Conservation (phyloP, 1,140 invertebrate species). For the Drosophila guanche region DNA sequence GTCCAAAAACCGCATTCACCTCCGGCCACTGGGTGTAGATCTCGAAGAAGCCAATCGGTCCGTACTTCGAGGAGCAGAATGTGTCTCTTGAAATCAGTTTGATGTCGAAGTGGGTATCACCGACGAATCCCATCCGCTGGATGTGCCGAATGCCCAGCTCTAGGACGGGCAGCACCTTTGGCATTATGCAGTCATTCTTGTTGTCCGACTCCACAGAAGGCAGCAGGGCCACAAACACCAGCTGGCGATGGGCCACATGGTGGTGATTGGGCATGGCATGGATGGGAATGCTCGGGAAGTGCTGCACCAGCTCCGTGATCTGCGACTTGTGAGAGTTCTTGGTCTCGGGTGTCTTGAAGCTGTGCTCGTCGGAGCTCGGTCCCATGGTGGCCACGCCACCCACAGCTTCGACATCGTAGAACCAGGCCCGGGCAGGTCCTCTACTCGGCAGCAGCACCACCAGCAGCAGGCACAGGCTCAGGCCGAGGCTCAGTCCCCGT, state of each 20-base stretch:
- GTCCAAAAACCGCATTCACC: conserved; percentile 94
- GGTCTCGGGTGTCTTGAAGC: conserved; percentile 68
- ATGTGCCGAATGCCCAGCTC: conserved; percentile 88
- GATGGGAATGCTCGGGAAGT: conserved; percentile 42
- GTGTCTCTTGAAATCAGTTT: conserved; percentile 89
- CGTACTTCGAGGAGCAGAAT: conserved; percentile 90
- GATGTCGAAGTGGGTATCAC: conserved; percentile 88
- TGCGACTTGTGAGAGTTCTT: conserved; percentile 66
- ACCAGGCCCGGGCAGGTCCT: conserved; percentile 38
- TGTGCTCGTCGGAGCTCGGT: conserved; percentile 57
- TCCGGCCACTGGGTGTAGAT: conserved; percentile 85
- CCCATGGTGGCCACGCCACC: conserved; percentile 45
- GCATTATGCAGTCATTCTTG: conserved; percentile 84
- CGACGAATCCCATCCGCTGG: conserved; percentile 85
- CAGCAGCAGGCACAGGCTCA: conserved; percentile 43
- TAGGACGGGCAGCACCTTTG: conserved; percentile 89
- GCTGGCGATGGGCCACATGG: conserved; percentile 39
- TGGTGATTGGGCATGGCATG: conserved; percentile 17
- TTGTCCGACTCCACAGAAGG: conserved; percentile 71
- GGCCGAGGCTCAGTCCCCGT: conserved; percentile 15
- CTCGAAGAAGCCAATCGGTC: conserved; percentile 91
- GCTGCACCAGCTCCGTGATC: conserved; percentile 63
- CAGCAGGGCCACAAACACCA: conserved; percentile 70
- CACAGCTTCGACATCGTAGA: conserved; percentile 56
- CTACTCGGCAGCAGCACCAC: conserved; percentile 31